Base-by-base conservation (phyloP, 2,797 vertebrate genomes). In the Anguilla megastoma region DNA sequence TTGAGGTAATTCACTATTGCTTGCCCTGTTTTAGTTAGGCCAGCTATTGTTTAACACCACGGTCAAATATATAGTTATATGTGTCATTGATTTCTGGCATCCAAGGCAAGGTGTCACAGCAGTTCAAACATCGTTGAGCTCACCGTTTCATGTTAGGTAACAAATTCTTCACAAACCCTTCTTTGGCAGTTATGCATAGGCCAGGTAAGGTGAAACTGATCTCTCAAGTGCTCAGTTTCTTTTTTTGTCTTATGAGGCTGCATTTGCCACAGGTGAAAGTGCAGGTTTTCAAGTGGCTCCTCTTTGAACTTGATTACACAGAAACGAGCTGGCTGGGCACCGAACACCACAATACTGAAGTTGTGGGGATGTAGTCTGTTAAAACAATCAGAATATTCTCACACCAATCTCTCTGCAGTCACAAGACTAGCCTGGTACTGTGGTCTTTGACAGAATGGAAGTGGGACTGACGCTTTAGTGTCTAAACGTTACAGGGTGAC, bases 61-160 rank as follows among this genome's bases (percentile, higher is more conserved):
- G 21, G n/a, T 71, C 12, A 30, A 41, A 84, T 50, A 33, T 58
- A 36, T 50, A 10, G 33, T 41, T 82, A 52, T 56, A 9, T 87
- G 84, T 84, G 86, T 66, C 41, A 69, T 83, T 52, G 86, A 52
- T 87, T 50, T 58, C 52, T 84, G 36, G 79, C 60, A 54, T 84
- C 79, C 45, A 84, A 45, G 9, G 6, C 5, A 6, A 27, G 24
- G 58, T 58, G 16, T 63, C 24, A 76, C 50, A 54, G 58, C 27
- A 84, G n/a, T 21, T 54, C n/a, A 3, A 21, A 60, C 30, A 33
- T 48, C 3, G 45, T 45, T 36, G 58, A 66, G 56, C 86, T 54
- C 58, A 56, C 50, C 83, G 36, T 87, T 54, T 33, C 58, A 54
- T 84, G 82, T 84, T 24, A 71, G 41, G 80, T 33, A 58, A 82